phyloP scores from a whole-genome alignment of 2,888 invertebrate species.

The Schizaphis graminum region DNA sequence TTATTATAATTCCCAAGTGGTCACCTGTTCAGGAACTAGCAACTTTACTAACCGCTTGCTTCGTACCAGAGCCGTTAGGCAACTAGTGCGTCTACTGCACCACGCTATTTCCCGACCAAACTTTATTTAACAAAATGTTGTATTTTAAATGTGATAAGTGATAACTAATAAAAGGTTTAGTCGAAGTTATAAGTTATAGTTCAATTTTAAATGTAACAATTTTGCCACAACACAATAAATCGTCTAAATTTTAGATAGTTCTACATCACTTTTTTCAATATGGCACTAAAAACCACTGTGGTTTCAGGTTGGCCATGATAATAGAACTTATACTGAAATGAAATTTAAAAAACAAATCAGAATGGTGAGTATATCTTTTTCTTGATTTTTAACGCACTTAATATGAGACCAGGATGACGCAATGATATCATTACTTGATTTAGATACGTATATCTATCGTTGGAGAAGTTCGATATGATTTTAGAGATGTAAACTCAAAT shows the following conservation, averaged over 20 bases:
- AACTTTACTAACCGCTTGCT: too few relatives aligned
- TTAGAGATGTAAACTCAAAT: neutral
- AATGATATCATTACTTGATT: neutral
- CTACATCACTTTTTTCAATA: neutral
- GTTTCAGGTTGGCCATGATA: neutral
- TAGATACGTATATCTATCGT: neutral
- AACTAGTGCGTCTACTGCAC: too few relatives aligned
- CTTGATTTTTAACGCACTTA: neutral
- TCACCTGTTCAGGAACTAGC: too few relatives aligned
- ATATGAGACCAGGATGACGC: neutral
- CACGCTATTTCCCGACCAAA: neutral
- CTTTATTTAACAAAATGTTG: neutral
- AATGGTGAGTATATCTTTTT: neutral
- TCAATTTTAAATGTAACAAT: neutral
- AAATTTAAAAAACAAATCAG: neutral
- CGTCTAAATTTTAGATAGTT: neutral
- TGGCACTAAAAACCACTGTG: neutral
- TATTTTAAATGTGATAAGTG: neutral
- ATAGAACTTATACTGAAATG: neutral
- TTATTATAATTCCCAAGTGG: too few relatives aligned
- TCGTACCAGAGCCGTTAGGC: too few relatives aligned
- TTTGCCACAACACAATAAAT: neutral
- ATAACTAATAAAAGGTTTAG: neutral
- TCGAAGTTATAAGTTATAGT: neutral
- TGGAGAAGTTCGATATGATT: neutral